phyloP scores from a whole-genome alignment of 2,113 vertebrate species.

The Sinocyclocheilus anophthalmus region DNA sequence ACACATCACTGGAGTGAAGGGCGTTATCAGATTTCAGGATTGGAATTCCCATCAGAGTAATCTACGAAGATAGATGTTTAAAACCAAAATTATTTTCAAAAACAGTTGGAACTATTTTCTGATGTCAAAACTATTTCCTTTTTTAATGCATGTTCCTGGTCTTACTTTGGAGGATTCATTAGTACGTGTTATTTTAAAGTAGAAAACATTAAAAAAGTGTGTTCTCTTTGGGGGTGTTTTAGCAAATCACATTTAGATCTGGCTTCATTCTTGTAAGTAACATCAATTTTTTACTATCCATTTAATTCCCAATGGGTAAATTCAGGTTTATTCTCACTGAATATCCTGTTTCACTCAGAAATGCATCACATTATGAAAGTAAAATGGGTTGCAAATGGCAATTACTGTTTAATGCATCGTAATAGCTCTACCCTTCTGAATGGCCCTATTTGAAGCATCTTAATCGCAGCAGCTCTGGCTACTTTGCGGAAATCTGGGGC shows the following conservation, averaged over 20 bases:
- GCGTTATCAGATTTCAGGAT: constrained; percentile 84
- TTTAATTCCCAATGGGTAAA: background rate
- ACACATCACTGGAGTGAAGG: constrained; percentile 78
- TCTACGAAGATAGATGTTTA: constrained; percentile 67
- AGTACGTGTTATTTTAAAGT: too few species aligned
- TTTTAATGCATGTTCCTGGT: background rate
- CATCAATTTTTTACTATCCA: background rate
- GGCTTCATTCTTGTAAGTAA: constrained; percentile 1
- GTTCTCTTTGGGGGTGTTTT: background rate
- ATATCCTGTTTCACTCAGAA: background rate
- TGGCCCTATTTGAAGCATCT: constrained; percentile 86
- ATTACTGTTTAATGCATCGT: constrained; percentile 16
- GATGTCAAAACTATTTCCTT: background rate
- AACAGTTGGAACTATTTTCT: background rate
- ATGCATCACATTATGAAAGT: background rate
- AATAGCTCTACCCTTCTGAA: constrained; percentile 84
- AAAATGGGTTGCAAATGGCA: background rate
- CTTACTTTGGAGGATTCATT: too few species aligned
- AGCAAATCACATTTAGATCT: background rate
- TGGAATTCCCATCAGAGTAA: constrained; percentile 83
- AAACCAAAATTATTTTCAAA: background rate
- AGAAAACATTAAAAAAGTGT: background rate
- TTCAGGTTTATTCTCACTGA: background rate
- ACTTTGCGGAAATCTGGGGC: constrained; percentile 90
- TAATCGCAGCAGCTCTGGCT: constrained; percentile 83